Evolutionary conservation across 1,140 invertebrate species (phyloP), one percentile per base, ranked within the genome.

Genomic region (Apis cerana): DNA sequence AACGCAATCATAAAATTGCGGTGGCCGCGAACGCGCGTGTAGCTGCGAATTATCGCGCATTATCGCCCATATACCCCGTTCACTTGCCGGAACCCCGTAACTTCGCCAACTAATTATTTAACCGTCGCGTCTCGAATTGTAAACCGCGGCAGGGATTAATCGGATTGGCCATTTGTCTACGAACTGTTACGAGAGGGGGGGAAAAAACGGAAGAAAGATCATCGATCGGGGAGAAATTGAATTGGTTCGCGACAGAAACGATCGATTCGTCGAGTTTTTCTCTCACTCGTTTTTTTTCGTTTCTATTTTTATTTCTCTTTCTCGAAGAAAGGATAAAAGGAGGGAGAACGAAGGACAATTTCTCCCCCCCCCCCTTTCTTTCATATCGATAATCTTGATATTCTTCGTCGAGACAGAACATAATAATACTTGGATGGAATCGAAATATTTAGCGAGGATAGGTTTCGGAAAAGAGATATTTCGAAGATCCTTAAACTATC

Each of bases 51-150:
- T 85, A 82, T 54, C 83, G 71, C 58, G 78, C 67, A 85, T 80
- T 58, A 68, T 58, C 77, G 67, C 50, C 33, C 56, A 43, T 72
- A 19, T 64, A 15, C 59, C 65, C 64, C 56, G 17, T 74, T 64
- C 68, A 67, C 48, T 50, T 67, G 58, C 65, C 65, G n/a, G 59
- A 33, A 2, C 48, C 76, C 50, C 76, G 71, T 56, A 86, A 85
- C 83, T 76, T 86, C n/a, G 56, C 70, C 21, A 85, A 86, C 68
- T 85, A 84, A 86, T 85, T 86, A 86, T 86, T 85, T 85, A 75
- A 80, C 64, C 80, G 70, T 54, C 23, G 75, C 77, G 50, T 75
- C 85, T 82, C 78, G 67, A 67, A 48, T 69, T 85, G 85, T 81
- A 85, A 81, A 86, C 74, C 48, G 11, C 72, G n/a, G n/a, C 9